Evolutionary conservation across 2,113 vertebrate genomes (phyloP), one percentile per base, ranked within the genome.

Genomic region (Gambusia holbrooki): DNA sequence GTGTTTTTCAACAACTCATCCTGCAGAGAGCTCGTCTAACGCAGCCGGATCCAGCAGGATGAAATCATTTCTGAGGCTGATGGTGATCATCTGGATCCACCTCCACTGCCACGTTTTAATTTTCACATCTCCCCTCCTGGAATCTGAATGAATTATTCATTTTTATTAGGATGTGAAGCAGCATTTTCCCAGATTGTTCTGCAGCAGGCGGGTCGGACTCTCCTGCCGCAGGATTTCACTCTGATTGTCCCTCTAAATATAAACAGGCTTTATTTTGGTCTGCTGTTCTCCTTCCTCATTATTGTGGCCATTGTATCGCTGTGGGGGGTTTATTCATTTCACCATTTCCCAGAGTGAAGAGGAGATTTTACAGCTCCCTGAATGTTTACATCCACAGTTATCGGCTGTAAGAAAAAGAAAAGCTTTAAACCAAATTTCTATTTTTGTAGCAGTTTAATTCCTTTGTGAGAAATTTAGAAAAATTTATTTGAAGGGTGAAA

Each of bases 71-170:
- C 27, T 29, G 9, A 51, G 40, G 60, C 70, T 74, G 66, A 71
- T 71, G 68, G 33, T 69, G 45, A 65, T 75, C 37, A 73, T 72
- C 66, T 68, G 40, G 5, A 22, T 65, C 74, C 51, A 15, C 67
- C 62, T 67, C 27, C 8, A 2, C 37, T 42, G 8, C 68, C 40
- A n/a, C 68, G 27, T 66, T 77, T 72, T 80, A 10, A 71, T 73
- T 82, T 67, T 10, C 28, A 74, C 30, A 40, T 66, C 64, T n/a
- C 63, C 33, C 62, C 30, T 19, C 62, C 29, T 64, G 30, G 35
- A 33, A 35, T 35, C 37, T 45, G 17, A 12, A 10, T 66, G 73
- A 77, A 80, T 79, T 37, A 82, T 35, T 15, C 11, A 80, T 63
- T 32, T 28, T 0, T 32, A 60, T 64, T 64, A 69, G 69, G 40